phyloP scores from a whole-genome alignment of 2,797 vertebrate species.

The Anableps anableps region DNA sequence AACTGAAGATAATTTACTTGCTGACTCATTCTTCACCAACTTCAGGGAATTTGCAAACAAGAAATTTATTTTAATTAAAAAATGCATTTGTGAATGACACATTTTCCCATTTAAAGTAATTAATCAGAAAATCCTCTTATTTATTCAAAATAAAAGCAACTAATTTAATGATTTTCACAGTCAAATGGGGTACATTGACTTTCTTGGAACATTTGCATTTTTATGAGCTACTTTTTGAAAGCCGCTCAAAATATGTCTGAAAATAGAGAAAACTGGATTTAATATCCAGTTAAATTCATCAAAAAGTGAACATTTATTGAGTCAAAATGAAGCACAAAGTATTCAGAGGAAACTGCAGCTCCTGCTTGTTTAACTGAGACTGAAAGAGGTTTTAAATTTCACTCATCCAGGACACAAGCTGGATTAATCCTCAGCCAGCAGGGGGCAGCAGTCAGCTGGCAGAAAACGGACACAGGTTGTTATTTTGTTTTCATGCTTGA shows the following conservation, averaged over 20 bases:
- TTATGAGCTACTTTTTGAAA: not conserved
- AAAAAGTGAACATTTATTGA: not conserved
- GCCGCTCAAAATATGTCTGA: no score
- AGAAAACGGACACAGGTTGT: not conserved
- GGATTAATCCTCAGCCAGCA: not conserved
- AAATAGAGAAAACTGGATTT: not conserved
- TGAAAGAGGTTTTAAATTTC: not conserved
- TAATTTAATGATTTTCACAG: no score
- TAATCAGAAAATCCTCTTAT: no score
- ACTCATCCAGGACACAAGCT: not conserved
- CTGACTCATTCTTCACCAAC: no score
- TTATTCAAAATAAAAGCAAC: no score
- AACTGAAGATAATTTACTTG: no score
- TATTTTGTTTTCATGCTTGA: not conserved
- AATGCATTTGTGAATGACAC: no score
- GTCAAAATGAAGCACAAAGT: not conserved
- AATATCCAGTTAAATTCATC: not conserved
- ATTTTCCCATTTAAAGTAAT: no score
- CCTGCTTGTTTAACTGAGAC: not conserved
- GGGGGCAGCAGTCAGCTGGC: slow-evolving; percentile 7
- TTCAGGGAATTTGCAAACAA: no score
- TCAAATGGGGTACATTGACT: no score
- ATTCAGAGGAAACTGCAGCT: not conserved
- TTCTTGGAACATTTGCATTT: not conserved
- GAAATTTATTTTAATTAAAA: no score